Evolutionary conservation across 1,140 invertebrate species (phyloP), one percentile per base, ranked within the genome.

Genomic region (Sinella curviseta): DNA sequence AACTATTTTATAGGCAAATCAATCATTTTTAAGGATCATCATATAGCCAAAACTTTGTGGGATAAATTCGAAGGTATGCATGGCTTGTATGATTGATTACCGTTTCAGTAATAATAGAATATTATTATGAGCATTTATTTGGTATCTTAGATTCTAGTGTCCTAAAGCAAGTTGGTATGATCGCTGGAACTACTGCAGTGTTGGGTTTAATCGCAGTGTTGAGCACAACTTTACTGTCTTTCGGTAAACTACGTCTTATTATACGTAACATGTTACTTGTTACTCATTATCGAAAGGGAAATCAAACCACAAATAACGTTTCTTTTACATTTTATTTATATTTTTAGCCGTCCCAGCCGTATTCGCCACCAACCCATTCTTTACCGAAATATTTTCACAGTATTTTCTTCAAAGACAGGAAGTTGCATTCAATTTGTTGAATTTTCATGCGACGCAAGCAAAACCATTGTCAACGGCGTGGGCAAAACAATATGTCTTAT

Each of bases 401-500:
- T 67, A 74, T 31, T 80, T 80, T 39, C 39, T 77, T 35, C 79
- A 80, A 31, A 26, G 79, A 28, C 79, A 80, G n/a, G 79, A 80
- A 74, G 65, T 65, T 0, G 48, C 60, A 12, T 77, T 80, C 17
- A 60, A 77, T 39, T 34, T 80, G 24, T 67, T 80, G 0, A 30
- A 76, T 26, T 67, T 77, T 33, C 75, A 77, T n/a, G 20, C 36
- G 0, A 33, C 65, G 60, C 24, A 75, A 20, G 16, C 67, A 0
- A 80, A 80, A 74, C 79, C 79, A 1, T 54, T 80, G 14, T 67
- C 54, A 4, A 77, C 79, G 3, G 79, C 79, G 14, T 80, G 79
- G 79, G 79, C 79, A 16, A 80, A 80, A 34, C 79, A 80, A 34
- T 80, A 80, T 31, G 20, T 80, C 2, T 33, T 80, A 28, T 80